phyloP scores from a whole-genome alignment of 2,113 vertebrate genomes.

The Ceuthmochares aereus region DNA sequence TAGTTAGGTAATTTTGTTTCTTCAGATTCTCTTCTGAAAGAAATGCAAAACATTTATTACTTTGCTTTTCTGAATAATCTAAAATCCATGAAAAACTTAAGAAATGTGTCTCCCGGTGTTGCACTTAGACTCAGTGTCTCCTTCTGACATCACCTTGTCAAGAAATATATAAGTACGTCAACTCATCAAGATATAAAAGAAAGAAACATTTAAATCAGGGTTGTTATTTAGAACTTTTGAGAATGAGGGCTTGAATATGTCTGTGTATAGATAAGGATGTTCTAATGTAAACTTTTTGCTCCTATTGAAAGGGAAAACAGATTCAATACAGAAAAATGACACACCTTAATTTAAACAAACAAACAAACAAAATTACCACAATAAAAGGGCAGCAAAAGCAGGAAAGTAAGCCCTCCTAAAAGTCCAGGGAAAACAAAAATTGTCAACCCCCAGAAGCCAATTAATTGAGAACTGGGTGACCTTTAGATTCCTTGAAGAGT shows the following conservation, averaged over 20 bases:
- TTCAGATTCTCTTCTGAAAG: not conserved
- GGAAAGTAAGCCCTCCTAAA: not conserved
- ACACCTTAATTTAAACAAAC: not conserved
- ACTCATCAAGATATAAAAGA: not conserved
- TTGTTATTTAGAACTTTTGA: not conserved
- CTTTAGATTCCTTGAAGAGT: conserved; percentile 1
- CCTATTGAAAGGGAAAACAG: not conserved
- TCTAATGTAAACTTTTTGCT: not conserved
- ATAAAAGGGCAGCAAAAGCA: not conserved
- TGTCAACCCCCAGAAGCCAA: not conserved
- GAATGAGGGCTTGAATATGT: not conserved
- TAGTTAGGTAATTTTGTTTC: not conserved
- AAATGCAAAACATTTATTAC: not conserved
- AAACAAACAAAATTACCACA: not conserved
- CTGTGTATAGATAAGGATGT: not conserved
- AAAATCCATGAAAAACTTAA: not conserved
- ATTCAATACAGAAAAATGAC: not conserved
- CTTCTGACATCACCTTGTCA: not conserved
- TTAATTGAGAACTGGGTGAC: not conserved
- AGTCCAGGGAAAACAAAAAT: not conserved
- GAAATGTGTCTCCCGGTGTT: not conserved
- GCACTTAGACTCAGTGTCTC: not conserved
- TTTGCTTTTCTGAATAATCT: not conserved
- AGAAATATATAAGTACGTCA: not conserved
- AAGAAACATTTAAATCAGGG: not conserved